phyloP scores from a whole-genome alignment of 2,797 vertebrate species.

The Chromis chromis region DNA sequence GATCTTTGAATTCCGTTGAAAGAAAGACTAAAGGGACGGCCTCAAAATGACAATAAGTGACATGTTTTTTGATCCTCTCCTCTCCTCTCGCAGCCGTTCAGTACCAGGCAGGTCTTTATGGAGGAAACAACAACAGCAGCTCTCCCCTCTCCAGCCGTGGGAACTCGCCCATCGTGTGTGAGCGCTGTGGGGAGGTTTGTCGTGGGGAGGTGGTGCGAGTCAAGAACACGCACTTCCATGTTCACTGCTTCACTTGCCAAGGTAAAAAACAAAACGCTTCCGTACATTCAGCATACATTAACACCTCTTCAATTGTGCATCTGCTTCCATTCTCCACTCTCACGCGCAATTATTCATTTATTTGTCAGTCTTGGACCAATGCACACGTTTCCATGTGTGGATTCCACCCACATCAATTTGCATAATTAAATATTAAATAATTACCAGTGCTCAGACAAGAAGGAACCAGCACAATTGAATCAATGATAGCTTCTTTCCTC shows the following conservation, averaged over 20 bases:
- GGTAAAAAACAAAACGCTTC: slow-evolving; percentile 80
- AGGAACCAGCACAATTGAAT: slow-evolving; percentile 46
- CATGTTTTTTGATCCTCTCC: slow-evolving; percentile 32
- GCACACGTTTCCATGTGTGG: slow-evolving; percentile 31
- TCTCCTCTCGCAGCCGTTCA: slow-evolving; percentile 57
- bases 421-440: slow-evolving; percentile 68
- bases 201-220: slow-evolving; percentile 96
- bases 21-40: slow-evolving; percentile 2
- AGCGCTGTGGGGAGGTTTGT: slow-evolving; percentile 91
- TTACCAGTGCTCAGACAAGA: slow-evolving; percentile 55
- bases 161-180: slow-evolving; percentile 89
- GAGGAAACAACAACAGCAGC: slow-evolving; percentile 71
- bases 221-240: slow-evolving; percentile 95
- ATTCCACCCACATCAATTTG: slow-evolving; percentile 52
- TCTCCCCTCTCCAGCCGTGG: slow-evolving; percentile 74
- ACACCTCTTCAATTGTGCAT: not conserved
- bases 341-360: slow-evolving; percentile 18
- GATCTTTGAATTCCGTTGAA: slow-evolving; percentile 13
- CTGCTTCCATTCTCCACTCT: not conserved
- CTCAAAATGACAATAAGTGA: slow-evolving; percentile 20
- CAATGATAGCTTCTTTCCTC: slow-evolving; percentile 21
- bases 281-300: slow-evolving; percentile 17
- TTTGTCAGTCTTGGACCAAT: slow-evolving; percentile 33
- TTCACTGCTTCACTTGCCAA: slow-evolving; percentile 98
- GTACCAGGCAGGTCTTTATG: slow-evolving; percentile 75